Base-by-base conservation (phyloP, 2,888 invertebrate genomes). In the Coelogynopora nodosa region DNA sequence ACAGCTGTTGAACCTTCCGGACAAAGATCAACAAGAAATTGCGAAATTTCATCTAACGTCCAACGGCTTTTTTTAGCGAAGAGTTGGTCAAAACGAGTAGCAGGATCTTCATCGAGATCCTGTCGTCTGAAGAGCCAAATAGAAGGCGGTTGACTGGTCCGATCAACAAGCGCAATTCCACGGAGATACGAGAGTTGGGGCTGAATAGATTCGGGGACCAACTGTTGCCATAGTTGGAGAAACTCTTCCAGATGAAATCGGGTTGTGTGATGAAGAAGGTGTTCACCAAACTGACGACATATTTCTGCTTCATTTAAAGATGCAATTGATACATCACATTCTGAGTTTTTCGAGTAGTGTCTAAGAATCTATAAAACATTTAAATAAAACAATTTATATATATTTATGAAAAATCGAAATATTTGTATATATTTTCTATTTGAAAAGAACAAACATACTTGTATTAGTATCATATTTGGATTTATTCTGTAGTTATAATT, bases 211-310 rank as follows among this genome's bases (percentile, higher is more conserved):
- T 13, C 2, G 13, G 82, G 82, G 2, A 82, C 23, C 13, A 31
- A 10, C 28, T 82, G 30, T 82, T 82, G 82, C 82, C 82, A 82
- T 2, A 82, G 13, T 28, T 30, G 30, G 1, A 23, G 30, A 29
- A 82, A 82, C 28, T 82, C 82, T 23, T 30, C 82, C 30, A 82
- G 23, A 28, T 82, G 82, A 29, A 82, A 82, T 2, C 31, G 30
- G n/a, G 82, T 82, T 23, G 31, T 31, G 31, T 82, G 30, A 31
- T 31, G 82, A 2, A 82, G 30, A 31, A 82, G 31, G 27, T 82
- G 82, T 27, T 82, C 82, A 10, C 30, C 82, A 82, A 82, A 31
- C 1, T 82, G 82, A 82, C 30, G 30, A 82, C 30, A 27, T 31
- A 82, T 23, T 82, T 82, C 31, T 31, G 30, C 1, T 5, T 30